Conservation (phyloP, 1,140 invertebrate species). For the Drosophila carrolli region DNA sequence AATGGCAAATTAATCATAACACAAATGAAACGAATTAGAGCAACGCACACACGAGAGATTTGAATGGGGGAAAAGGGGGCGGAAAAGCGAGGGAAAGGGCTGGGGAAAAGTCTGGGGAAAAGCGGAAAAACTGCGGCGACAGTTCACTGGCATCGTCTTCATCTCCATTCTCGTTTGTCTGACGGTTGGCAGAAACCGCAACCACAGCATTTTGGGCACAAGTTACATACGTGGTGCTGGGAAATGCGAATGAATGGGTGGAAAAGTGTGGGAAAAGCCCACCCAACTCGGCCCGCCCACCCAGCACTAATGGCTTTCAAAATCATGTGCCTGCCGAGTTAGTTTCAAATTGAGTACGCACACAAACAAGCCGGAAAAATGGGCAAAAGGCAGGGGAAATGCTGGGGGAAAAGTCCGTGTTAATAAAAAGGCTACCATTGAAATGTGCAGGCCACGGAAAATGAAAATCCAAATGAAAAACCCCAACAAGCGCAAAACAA, state of each 20-base stretch:
- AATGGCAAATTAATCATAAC: slow-evolving; percentile 5
- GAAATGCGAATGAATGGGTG: slow-evolving; percentile 9
- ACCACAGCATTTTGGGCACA: slow-evolving; percentile 62
- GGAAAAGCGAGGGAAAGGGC: neutral
- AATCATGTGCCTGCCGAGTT: slow-evolving; percentile 36
- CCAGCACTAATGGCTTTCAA: slow-evolving; percentile 46
- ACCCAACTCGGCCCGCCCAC: neutral
- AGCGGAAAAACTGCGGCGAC: slow-evolving; percentile 7
- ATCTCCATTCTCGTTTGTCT: slow-evolving; percentile 36
- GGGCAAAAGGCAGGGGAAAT: neutral
- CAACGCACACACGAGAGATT: neutral
- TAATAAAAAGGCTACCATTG: slow-evolving; percentile 50
- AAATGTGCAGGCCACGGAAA: slow-evolving; percentile 42
- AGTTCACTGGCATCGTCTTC: slow-evolving; percentile 31
- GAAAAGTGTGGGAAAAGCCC: neutral
- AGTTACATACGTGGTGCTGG: slow-evolving; percentile 8
- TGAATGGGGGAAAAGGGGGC: neutral
- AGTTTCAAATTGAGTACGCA: slow-evolving; percentile 45
- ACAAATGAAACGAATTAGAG: slow-evolving; percentile 33
- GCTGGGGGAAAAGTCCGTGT: slow-evolving; percentile 5
- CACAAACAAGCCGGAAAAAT: neutral
- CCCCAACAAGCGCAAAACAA: slow-evolving; percentile 3
- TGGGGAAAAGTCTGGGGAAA: neutral
- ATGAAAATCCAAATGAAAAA: slow-evolving; percentile 49
- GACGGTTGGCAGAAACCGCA: slow-evolving; percentile 25